These are phyloP conservation scores for Lutjanus campechanus DNA, from an alignment of 2,797 vertebrate genomes.

Conservation along the genomic window DNA sequence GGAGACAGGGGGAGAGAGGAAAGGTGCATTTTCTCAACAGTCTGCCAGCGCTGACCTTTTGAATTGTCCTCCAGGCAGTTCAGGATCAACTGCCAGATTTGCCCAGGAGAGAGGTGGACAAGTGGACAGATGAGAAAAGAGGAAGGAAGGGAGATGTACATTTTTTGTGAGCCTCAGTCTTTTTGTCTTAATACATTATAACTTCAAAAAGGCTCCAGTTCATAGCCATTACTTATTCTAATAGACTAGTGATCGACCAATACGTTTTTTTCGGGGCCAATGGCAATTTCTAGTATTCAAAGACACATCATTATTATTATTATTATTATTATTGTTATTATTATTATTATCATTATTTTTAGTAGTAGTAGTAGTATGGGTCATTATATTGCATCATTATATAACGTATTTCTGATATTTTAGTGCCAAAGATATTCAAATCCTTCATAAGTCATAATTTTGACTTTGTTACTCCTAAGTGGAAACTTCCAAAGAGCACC, in stretches of 20 bases:
- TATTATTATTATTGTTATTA: too few relatives aligned
- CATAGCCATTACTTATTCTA: too few relatives aligned
- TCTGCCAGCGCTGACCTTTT: conserved; percentile 80
- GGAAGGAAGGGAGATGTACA: conserved; percentile 23
- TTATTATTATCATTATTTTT: too few relatives aligned
- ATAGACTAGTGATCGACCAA: too few relatives aligned
- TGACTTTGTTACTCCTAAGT: neutral
- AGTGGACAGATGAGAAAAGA: conserved; percentile 47
- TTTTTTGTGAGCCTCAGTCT: conserved; percentile 14
- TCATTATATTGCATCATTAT: conserved; percentile 5
- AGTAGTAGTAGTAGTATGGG: too few relatives aligned
- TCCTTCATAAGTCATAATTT: neutral
- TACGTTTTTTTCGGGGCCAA: too few relatives aligned
- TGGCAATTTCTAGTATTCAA: too few relatives aligned
- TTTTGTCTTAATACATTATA: neutral
- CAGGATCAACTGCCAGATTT: conserved; percentile 77
- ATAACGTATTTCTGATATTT: conserved; percentile 15
- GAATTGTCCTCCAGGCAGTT: conserved; percentile 77
- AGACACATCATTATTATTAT: too few relatives aligned
- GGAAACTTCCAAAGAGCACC: conserved; percentile 27
- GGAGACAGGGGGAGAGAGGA: conserved; percentile 27
- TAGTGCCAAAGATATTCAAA: neutral
- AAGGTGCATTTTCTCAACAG: conserved; percentile 60
- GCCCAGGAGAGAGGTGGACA: conserved; percentile 50
- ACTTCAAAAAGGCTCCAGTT: neutral